Base-by-base conservation (phyloP, 2,888 invertebrate species). In the Coelogynopora nodosa region DNA sequence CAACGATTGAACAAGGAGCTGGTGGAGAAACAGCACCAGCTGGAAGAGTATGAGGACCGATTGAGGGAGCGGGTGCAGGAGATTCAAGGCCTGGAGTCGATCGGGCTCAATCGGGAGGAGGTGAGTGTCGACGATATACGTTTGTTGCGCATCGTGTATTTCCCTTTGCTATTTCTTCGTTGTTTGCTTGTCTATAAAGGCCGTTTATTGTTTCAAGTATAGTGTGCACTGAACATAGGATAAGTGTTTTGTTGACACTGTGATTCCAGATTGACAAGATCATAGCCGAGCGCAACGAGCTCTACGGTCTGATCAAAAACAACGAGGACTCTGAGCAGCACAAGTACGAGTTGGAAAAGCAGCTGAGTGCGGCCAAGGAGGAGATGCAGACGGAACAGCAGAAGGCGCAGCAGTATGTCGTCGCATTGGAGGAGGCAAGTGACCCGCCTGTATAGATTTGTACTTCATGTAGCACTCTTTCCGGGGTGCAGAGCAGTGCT, bases 261-360 rank as follows among this genome's bases (percentile, higher is more conserved):
- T n/a, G n/a, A n/a, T n/a, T n/a, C n/a, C 23, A 67, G 86, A 90
- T 90, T 82, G 87, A 87, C n/a, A 67, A 86, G 30, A 87, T 87
- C 30, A 67, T 89, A 49, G 89, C 90, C 0, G 90, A 90, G 84
- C 89, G 90, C 87, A 88, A 89, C 31, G 88, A 88, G 28, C 88
- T 91, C 88, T 89, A 89, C 85, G 85, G 87, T 31, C 88, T 89
- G 31, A 88, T 88, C 0, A 82, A 90, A 13, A 89, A 89, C 80
- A 84, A 89, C 30, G 90, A 90, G 28, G 89, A 89, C 0, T 67
- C 90, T 18, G 89, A 90, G 84, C 88, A 90, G 83, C 90, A 91
- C 89, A 82, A 90, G 81, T 89, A 90, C 86, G 91, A 91, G 88
- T 87, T 91, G 84, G 89, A 90, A 81, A 88, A 90, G 30, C 91